Conservation (phyloP, 2,113 vertebrate genomes). For the Laticauda laticaudata region DNA sequence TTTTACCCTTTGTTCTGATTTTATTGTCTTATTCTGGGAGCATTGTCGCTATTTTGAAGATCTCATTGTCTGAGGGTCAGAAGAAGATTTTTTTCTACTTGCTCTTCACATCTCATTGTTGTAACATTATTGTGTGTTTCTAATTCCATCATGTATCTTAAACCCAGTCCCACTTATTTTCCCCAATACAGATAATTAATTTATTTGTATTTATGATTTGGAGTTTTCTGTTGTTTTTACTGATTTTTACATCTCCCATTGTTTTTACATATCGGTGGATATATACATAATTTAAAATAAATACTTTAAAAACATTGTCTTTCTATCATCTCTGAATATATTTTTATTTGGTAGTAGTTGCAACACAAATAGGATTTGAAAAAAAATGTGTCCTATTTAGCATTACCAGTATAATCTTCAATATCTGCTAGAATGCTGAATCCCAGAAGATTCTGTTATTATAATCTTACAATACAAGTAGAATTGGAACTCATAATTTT, state of each 20-base stretch:
- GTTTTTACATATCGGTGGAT: too few species aligned
- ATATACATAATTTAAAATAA: too few species aligned
- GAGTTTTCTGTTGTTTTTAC: too few species aligned
- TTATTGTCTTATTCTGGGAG: slow-evolving; percentile 10
- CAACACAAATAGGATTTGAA: not conserved
- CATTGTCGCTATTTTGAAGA: not conserved
- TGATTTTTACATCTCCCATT: too few species aligned
- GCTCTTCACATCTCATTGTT: not conserved
- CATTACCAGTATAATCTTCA: not conserved
- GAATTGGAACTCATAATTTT: not conserved
- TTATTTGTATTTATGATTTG: not conserved
- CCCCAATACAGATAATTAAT: too few species aligned
- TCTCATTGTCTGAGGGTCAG: not conserved
- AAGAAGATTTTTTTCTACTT: slow-evolving; percentile 6
- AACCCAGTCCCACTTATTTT: too few species aligned
- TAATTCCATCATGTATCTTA: not conserved
- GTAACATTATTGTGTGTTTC: slow-evolving; percentile 4
- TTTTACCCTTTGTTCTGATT: slow-evolving; percentile 8
- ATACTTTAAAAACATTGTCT: too few species aligned
- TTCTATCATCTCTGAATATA: too few species aligned
- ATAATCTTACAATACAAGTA: not conserved
- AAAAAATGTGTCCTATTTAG: not conserved
- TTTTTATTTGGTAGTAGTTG: not conserved
- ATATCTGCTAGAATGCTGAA: not conserved
- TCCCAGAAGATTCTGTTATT: not conserved